phyloP scores from a whole-genome alignment of 1,140 invertebrate genomes.

The Apocrypta bakeri region DNA sequence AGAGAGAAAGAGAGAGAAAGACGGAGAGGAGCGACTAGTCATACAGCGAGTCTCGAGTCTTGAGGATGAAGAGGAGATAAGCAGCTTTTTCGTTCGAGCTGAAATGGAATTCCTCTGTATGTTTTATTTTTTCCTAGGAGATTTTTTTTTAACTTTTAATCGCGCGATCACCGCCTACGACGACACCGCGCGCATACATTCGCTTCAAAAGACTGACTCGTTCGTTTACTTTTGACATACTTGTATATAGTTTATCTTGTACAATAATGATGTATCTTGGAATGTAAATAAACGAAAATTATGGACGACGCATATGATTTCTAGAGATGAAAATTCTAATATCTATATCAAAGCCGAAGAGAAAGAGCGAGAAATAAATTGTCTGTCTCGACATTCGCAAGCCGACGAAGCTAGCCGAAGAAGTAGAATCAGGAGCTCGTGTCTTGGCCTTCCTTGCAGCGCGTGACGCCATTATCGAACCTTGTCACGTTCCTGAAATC shows the following conservation, averaged over 20 bases:
- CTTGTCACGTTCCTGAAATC: conserved; percentile 54
- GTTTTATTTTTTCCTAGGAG: not conserved
- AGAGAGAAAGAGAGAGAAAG: too few species aligned
- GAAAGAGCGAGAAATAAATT: not conserved
- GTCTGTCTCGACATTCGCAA: not conserved
- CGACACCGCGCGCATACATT: not conserved
- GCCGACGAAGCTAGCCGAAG: not conserved
- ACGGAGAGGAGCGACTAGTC: not conserved
- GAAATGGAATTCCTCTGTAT: not conserved
- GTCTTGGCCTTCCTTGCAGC: not conserved
- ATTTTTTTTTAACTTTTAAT: conserved; percentile 28
- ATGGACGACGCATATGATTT: not conserved
- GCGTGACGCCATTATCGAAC: conserved; percentile 50
- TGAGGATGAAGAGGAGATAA: conserved; percentile 31
- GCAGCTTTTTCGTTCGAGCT: conserved; percentile 20
- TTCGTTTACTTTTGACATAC: not conserved
- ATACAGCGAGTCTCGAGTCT: not conserved
- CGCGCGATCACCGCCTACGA: conserved; percentile 27
- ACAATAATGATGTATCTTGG: not conserved
- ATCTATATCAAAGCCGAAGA: not conserved
- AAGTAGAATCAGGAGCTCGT: not conserved
- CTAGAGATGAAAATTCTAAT: not conserved
- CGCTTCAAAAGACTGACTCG: not conserved
- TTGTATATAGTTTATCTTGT: not conserved
- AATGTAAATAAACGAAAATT: not conserved